A percentile compares a stretch with the other conserved stretches of the same genome.
phyloP scores from a whole-genome alignment of 2,113 vertebrate species.

The Rutilus rutilus region DNA sequence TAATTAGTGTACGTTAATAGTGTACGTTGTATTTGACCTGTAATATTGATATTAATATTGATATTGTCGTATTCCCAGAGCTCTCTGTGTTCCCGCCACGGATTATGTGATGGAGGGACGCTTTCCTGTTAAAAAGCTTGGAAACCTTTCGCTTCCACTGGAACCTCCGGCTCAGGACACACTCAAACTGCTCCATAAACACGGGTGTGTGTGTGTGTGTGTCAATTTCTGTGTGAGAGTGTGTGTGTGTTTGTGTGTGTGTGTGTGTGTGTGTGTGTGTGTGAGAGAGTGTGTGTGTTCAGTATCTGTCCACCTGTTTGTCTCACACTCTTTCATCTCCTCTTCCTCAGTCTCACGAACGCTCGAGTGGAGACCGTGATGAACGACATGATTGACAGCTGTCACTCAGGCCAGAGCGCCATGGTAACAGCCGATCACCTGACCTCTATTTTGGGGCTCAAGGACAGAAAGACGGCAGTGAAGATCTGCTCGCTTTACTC shows the following conservation, averaged over 20 bases:
- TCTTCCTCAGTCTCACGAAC: constrained; percentile 55
- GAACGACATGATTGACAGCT: constrained; percentile 67
- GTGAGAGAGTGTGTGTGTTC: not conserved
- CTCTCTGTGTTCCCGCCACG: constrained; percentile 81
- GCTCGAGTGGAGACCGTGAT: constrained; percentile 56
- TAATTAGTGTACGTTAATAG: not conserved
- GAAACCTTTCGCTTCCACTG: constrained; percentile 78
- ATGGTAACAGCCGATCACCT: constrained; percentile 62
- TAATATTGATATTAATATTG: fast-evolving
- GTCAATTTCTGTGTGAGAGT: not conserved
- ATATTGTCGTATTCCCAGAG: constrained; percentile 63
- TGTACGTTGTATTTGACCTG: not conserved
- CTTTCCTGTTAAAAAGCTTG: constrained; percentile 79
- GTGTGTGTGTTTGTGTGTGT: not conserved
- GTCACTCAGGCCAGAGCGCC: constrained; percentile 53
- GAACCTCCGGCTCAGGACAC: constrained; percentile 78
- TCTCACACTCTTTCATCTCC: not conserved
- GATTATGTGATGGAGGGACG: constrained; percentile 83
- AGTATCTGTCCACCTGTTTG: not conserved
- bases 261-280: too few relatives aligned
- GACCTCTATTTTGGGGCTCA: constrained; percentile 61
- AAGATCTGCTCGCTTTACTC: constrained; percentile 68
- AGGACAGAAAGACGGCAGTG: constrained; percentile 53
- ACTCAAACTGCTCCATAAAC: constrained; percentile 60
- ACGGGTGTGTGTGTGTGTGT: constrained; percentile 53